Conservation (phyloP, 2,888 invertebrate species). For the Lathronympha strigana region DNA sequence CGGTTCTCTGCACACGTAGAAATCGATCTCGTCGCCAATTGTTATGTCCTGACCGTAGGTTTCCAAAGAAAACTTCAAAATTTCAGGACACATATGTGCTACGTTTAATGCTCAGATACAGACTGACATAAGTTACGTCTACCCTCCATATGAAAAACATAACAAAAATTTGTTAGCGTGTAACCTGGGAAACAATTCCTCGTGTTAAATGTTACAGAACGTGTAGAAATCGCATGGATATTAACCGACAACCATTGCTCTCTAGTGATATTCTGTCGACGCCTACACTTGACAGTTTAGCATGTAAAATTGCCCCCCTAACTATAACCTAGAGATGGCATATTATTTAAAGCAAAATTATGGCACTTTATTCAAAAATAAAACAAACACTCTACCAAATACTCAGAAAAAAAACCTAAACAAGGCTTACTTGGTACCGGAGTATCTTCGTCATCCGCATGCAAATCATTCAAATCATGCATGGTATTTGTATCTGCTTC, state of each 20-base stretch:
- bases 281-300: neutral
- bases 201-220: neutral
- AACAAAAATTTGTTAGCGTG: neutral
- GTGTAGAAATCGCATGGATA: neutral
- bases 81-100: too few species aligned
- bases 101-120: too few species aligned
- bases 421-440: conserved; percentile 3
- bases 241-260: too few species aligned
- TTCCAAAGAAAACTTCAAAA: too few species aligned
- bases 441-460: conserved; percentile 3
- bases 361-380: neutral
- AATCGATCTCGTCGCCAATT: too few species aligned
- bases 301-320: neutral
- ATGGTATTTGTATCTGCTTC: neutral
- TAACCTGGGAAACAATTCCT: neutral
- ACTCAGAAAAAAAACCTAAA: neutral
- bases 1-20: too few species aligned
- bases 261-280: neutral
- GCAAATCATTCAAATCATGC: conserved; percentile 3
- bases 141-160: too few species aligned
- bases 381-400: neutral
- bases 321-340: too few species aligned
- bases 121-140: too few species aligned
- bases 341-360: conserved; percentile 1
- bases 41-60: too few species aligned